Percentiles rank a stretch among this genome's conserved stretches.
Evolutionary conservation across 2,888 invertebrate genomes (phyloP).

Genomic region (Megalurothrips usitatus): DNA sequence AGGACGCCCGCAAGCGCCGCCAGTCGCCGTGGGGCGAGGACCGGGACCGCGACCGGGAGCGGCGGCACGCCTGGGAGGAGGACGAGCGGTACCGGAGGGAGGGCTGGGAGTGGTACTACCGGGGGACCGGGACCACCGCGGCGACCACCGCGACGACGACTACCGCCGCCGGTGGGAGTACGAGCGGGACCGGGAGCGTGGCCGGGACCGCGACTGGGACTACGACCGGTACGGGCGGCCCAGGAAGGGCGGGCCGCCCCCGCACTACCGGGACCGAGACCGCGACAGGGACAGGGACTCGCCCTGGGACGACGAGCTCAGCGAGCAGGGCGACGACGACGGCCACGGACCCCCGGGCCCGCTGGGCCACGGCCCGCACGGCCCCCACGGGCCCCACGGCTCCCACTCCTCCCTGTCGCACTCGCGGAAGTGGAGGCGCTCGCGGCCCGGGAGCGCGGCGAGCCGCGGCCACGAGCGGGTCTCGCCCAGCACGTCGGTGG

Average conservation of each 20-base stretch:
- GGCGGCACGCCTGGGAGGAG: constrained; percentile 17
- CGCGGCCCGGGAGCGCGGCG: background rate
- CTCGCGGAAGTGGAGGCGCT: background rate
- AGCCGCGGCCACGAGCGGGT: constrained; percentile 20
- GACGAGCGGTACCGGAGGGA: constrained; percentile 40
- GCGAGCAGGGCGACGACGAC: constrained; percentile 40
- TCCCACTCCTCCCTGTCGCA: background rate
- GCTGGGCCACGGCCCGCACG: background rate
- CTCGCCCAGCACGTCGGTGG: constrained; percentile 1
- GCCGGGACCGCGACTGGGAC: background rate
- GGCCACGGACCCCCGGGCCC: background rate
- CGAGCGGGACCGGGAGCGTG: constrained; percentile 41
- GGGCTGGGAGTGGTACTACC: constrained; percentile 37
- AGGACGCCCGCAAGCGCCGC: constrained; percentile 34
- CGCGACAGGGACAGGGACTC: constrained; percentile 49
- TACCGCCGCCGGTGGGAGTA: constrained; percentile 44
- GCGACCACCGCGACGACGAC: constrained; percentile 47
- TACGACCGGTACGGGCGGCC: constrained; percentile 38
- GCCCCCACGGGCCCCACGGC: background rate
- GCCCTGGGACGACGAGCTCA: constrained; percentile 72
- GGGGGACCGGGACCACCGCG: constrained; percentile 45
- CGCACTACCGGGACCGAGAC: constrained; percentile 50
- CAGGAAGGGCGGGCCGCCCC: background rate
- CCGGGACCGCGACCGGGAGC: constrained; percentile 44
- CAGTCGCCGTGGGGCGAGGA: constrained; percentile 35